Conservation (phyloP, 2,113 vertebrate genomes). For the Gambusia affinis region DNA sequence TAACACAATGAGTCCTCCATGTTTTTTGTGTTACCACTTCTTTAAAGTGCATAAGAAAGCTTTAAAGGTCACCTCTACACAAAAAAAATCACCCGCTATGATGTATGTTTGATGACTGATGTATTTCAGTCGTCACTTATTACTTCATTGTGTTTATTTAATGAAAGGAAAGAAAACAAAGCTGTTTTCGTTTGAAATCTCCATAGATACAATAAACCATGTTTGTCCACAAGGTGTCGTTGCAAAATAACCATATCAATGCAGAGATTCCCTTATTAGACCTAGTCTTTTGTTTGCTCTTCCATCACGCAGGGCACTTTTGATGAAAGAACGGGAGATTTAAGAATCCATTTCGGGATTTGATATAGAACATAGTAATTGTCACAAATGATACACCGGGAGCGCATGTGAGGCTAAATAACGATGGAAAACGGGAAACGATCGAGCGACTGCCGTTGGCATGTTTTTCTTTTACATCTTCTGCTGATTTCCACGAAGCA, state of each 20-base stretch:
- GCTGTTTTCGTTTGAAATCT: not conserved
- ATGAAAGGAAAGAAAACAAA: no score
- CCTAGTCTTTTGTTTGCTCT: not conserved
- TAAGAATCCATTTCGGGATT: not conserved
- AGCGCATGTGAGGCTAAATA: not conserved
- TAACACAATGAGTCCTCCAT: no score
- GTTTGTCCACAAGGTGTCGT: not conserved
- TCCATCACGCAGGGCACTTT: not conserved
- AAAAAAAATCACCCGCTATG: no score
- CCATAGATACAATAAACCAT: not conserved
- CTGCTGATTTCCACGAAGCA: not conserved
- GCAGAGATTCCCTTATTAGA: not conserved
- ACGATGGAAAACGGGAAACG: not conserved
- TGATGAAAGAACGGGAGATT: not conserved
- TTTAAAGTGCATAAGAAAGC: no score
- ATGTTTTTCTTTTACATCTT: slow-evolving; percentile 1
- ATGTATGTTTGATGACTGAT: no score
- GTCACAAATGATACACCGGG: not conserved
- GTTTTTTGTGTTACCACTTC: no score
- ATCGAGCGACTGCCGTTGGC: not conserved
- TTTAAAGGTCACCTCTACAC: no score
- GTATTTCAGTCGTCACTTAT: no score
- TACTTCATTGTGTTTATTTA: no score
- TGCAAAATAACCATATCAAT: not conserved
- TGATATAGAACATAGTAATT: not conserved